A percentile compares a stretch with the other conserved stretches of the same genome.
phyloP scores from a whole-genome alignment of 2,797 vertebrate genomes.

The Manis pentadactyla region DNA sequence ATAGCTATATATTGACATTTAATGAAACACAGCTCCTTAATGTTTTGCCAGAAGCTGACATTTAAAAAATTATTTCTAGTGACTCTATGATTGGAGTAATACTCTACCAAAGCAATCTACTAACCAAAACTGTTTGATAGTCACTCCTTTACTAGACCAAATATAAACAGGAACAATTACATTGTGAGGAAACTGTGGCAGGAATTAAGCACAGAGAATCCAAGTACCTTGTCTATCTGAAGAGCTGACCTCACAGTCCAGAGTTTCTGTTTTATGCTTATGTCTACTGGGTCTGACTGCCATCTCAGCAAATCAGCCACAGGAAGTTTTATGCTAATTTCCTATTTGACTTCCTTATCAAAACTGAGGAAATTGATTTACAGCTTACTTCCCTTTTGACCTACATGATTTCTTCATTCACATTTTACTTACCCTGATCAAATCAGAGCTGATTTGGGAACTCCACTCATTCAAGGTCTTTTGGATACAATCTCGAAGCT shows the following conservation, averaged over 20 bases:
- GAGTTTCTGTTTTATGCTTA: constrained; percentile 14
- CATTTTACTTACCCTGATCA: constrained; percentile 86
- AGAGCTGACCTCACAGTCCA: neutral
- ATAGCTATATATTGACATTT: neutral
- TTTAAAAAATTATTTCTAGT: constrained; percentile 36
- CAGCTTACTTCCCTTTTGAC: constrained; percentile 22
- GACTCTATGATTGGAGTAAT: neutral
- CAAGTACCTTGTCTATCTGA: neutral
- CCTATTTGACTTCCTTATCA: neutral
- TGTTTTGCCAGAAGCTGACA: constrained; percentile 9
- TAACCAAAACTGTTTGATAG: neutral
- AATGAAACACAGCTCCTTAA: constrained; percentile 21
- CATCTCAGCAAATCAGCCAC: neutral
- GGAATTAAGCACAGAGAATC: neutral
- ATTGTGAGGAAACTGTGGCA: neutral
- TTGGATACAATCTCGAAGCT: constrained; percentile 98
- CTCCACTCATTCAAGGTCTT: constrained; percentile 95
- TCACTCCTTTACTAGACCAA: constrained; percentile 9
- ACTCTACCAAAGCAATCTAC: constrained; percentile 38
- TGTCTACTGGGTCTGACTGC: neutral
- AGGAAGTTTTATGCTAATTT: neutral
- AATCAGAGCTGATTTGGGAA: constrained; percentile 86
- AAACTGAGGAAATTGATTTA: constrained; percentile 50
- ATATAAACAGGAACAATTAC: constrained; percentile 17
- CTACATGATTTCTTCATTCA: neutral